Conservation (phyloP, 2,113 vertebrate genomes). For the Gallinago undulata region DNA sequence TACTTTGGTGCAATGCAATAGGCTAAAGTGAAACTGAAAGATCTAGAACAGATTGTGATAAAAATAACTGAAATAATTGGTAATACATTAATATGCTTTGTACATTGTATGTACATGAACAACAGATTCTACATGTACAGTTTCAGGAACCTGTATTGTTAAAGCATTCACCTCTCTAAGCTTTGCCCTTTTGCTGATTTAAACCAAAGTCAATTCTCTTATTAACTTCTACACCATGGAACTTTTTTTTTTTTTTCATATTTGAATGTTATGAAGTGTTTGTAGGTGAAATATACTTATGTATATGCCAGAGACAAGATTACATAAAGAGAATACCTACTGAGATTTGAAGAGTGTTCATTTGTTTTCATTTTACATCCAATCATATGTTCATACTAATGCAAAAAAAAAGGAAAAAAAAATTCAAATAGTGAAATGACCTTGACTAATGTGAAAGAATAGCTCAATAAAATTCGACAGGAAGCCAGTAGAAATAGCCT, state of each 20-base stretch:
- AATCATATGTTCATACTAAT: background rate
- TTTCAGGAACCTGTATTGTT: background rate
- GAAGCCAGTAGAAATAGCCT: conserved; percentile 27
- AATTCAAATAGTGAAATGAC: background rate
- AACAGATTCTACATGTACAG: background rate
- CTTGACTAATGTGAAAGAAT: conserved; percentile 49
- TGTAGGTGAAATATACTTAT: background rate
- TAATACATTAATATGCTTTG: background rate
- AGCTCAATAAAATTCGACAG: conserved; percentile 34
- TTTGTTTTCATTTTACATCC: background rate
- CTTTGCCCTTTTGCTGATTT: background rate
- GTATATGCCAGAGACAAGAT: background rate
- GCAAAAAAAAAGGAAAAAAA: background rate
- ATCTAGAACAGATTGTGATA: background rate
- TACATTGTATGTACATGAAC: background rate
- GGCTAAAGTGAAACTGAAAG: rapidly evolving
- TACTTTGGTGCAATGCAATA: background rate
- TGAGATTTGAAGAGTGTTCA: background rate
- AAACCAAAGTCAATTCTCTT: background rate
- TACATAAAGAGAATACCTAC: background rate
- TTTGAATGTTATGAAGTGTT: background rate
- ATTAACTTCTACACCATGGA: background rate
- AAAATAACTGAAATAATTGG: background rate
- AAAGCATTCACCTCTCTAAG: background rate
- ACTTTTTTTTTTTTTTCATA: background rate